Evolutionary conservation across 2,113 vertebrate genomes (phyloP).

Genomic region (Micronycteris hirsuta): DNA sequence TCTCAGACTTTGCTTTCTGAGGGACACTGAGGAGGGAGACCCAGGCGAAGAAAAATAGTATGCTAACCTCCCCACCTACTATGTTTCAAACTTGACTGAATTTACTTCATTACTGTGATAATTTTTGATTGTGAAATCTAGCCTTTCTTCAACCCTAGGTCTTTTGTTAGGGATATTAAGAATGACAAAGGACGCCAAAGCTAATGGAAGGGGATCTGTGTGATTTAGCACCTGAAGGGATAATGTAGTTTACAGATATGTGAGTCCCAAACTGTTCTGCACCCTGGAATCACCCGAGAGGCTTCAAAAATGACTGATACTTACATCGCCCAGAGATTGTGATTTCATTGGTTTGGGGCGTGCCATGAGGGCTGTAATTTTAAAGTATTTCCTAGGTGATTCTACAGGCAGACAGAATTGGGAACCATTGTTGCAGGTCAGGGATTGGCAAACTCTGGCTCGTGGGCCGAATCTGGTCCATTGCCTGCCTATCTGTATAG

Average conservation of each 20-base stretch:
- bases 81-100: background rate
- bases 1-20: background rate
- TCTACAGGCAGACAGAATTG: background rate
- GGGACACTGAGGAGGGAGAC: background rate
- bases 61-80: background rate
- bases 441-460: background rate
- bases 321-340: background rate
- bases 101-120: background rate
- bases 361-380: background rate
- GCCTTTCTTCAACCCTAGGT: background rate
- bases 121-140: conserved; percentile 12
- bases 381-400: background rate
- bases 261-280: background rate
- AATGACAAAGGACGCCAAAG: background rate
- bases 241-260: background rate
- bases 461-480: background rate
- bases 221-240: background rate
- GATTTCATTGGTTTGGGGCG: background rate
- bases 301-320: background rate
- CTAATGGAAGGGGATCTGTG: background rate
- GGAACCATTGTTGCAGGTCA: background rate
- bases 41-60: background rate
- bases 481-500: background rate
- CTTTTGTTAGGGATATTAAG: background rate
- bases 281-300: background rate